Evolutionary conservation across 2,797 vertebrate species (phyloP).

Genomic region (Valencia hispanica): DNA sequence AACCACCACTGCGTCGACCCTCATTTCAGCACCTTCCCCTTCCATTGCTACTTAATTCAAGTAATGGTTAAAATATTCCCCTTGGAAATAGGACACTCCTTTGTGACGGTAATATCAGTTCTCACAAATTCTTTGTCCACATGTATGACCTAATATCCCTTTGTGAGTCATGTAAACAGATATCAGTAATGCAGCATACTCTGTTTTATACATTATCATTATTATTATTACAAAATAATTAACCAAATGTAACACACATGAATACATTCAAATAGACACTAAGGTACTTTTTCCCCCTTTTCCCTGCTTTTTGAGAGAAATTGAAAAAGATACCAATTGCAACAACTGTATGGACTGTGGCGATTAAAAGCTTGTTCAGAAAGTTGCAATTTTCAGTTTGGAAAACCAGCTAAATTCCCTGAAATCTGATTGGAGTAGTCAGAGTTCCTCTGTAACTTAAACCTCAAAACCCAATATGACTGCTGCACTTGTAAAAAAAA

Average conservation of each 20-base stretch:
- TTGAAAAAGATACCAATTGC: background rate
- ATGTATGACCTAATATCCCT: background rate
- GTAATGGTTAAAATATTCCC: background rate
- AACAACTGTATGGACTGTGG: background rate
- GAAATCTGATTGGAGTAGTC: background rate
- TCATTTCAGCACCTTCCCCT: background rate
- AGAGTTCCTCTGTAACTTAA: background rate
- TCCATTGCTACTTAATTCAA: background rate
- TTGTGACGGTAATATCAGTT: background rate
- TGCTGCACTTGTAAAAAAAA: background rate
- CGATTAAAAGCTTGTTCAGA: background rate
- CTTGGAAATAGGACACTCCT: constrained; percentile 1
- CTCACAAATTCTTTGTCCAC: background rate
- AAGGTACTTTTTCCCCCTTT: too few relatives aligned
- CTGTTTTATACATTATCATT: background rate
- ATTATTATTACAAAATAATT: background rate
- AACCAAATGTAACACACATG: background rate
- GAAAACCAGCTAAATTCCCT: background rate
- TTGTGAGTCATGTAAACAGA: constrained; percentile 2
- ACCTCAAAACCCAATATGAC: background rate
- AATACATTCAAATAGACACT: too few relatives aligned
- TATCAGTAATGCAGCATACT: background rate
- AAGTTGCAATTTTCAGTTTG: background rate
- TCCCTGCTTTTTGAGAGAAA: background rate
- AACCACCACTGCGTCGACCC: background rate